Evolutionary conservation across 2,888 invertebrate genomes (phyloP), one percentile per base, ranked within the genome.

Genomic region (Amiota communis): DNA sequence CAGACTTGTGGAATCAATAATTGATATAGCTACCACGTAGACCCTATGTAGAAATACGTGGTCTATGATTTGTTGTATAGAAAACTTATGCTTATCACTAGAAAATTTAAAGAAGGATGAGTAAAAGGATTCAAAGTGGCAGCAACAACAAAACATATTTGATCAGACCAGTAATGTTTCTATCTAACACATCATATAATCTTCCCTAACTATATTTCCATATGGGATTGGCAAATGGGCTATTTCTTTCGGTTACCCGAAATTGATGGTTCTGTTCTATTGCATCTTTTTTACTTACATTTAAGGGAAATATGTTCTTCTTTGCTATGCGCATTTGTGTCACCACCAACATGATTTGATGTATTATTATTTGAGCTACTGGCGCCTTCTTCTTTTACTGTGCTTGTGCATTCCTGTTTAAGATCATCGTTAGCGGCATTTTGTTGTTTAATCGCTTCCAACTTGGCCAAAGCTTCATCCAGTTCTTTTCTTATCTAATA

Each of bases 401-500:
- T 80, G 9, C 78, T 76, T 1, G 78, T 70, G 9, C 87, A 86
- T 80, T 91, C 91, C 70, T 89, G 90, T 76, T 92, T 92, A 0
- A 90, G 80, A 65, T 91, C 91, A 75, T 92, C 92, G 63, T 90
- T 90, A 6, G 53, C 47, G 9, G 71, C 63, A 8, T 71, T 78
- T 56, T 91, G 90, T 67, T 90, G 90, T 59, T 91, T 91, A 17
- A 86, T 90, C 75, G 91, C 91, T 77, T 92, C 92, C 49, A 93
- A 80, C 84, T 93, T 93, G 0, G 91, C 88, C 13, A 91, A 91
- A 3, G 93, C 80, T 57, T 94, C 94, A 78, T 94, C 94, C 8
- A 93, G 88, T 86, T 94, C 94, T 85, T 93, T 93, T 68, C 93
- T 92, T 75, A 93, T 80, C 85, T 86, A 53, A 10, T 9, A 8